Conservation (phyloP, 92 coral and sea anemone genomes). For the Galaxea fascicularis region DNA sequence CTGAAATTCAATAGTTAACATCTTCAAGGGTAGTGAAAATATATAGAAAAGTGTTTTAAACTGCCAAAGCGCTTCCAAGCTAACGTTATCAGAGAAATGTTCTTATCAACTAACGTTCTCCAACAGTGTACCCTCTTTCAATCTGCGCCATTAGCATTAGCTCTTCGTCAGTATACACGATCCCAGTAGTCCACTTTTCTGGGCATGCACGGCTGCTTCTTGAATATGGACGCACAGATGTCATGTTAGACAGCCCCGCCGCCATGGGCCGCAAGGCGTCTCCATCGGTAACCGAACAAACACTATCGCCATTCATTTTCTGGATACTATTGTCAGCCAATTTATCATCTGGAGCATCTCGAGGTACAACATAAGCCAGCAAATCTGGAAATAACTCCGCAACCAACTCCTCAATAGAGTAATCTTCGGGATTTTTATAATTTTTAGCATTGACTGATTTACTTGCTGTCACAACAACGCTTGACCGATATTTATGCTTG, state of each 20-base stretch:
- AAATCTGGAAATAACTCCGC: slow-evolving; percentile 16
- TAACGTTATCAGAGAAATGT: neutral
- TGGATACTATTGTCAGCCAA: neutral
- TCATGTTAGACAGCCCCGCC: neutral
- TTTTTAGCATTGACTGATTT: neutral
- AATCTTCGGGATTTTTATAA: neutral
- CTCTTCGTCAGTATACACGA: slow-evolving; percentile 11
- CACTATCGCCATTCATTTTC: slow-evolving; percentile 2
- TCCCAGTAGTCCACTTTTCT: slow-evolving; percentile 25
- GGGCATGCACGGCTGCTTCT: neutral
- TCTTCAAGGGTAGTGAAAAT: too few species aligned
- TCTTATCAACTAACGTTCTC: neutral
- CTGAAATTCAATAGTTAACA: neutral
- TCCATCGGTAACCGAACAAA: slow-evolving; percentile 12
- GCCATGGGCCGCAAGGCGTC: slow-evolving; percentile 33
- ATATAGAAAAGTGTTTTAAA: too few species aligned
- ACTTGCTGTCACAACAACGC: neutral
- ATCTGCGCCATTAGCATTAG: slow-evolving; percentile 9
- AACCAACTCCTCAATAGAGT: slow-evolving; percentile 14
- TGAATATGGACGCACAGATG: neutral
- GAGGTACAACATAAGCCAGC: neutral
- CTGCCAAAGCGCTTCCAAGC: neutral
- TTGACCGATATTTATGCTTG: neutral
- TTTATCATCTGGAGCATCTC: neutral
- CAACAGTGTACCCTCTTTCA: neutral